Conservation (phyloP, 2,888 invertebrate species). For the Coelinius sp. region DNA sequence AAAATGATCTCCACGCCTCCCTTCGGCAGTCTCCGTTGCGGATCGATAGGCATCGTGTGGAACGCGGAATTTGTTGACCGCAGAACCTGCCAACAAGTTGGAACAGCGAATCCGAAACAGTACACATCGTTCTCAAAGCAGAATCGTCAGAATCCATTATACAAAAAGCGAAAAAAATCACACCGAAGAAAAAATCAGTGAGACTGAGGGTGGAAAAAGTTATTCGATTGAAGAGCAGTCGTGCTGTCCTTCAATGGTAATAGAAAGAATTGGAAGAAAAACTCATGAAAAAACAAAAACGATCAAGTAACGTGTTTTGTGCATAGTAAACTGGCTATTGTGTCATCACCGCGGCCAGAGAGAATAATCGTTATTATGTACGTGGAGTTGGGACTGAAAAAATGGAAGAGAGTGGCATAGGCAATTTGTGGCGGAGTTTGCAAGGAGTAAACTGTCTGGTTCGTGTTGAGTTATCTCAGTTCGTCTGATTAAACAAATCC, state of each 20-base stretch:
- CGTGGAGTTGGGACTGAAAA: background rate
- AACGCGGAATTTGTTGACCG: background rate
- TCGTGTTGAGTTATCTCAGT: background rate
- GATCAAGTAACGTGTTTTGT: background rate
- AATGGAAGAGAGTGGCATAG: conserved; percentile 7
- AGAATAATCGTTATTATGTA: conserved; percentile 1
- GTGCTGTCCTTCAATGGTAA: background rate
- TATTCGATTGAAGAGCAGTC: conserved; percentile 3
- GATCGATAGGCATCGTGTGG: conserved; percentile 7
- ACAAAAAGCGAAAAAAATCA: background rate
- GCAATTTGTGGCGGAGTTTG: background rate
- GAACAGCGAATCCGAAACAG: conserved; percentile 2
- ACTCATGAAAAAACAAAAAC: background rate
- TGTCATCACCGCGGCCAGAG: conserved; percentile 17
- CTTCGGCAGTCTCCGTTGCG: background rate
- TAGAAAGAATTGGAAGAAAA: background rate
- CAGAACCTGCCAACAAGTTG: conserved; percentile 3
- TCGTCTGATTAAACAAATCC: background rate
- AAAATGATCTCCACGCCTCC: background rate
- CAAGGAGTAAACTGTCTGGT: background rate
- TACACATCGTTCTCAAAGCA: background rate
- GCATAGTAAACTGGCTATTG: background rate
- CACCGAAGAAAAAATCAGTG: background rate
- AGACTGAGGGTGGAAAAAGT: background rate
- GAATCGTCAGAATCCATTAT: background rate